Evolutionary conservation across 2,113 vertebrate genomes (phyloP).

Genomic region (Philantomba maxwellii): DNA sequence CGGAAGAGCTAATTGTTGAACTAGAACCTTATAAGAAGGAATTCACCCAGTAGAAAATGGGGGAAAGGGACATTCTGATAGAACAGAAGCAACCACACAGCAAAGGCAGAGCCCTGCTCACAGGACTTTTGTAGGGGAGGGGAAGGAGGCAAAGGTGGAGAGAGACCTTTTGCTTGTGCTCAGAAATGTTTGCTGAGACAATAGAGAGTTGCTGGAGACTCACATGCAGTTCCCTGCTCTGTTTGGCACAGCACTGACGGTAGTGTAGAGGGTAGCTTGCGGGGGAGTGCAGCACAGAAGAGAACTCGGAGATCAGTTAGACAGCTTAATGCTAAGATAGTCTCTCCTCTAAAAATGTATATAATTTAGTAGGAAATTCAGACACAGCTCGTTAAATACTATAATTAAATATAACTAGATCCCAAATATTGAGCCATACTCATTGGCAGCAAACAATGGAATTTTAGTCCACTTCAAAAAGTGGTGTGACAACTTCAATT

Average conservation of each 20-base stretch:
- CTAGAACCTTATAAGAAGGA: neutral
- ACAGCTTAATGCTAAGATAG: neutral
- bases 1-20: neutral
- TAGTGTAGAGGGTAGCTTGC: neutral
- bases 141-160: neutral
- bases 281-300: neutral
- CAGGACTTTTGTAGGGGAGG: neutral
- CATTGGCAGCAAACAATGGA: neutral
- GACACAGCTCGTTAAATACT: neutral
- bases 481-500: neutral
- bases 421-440: neutral
- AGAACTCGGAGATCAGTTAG: neutral
- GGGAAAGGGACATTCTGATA: neutral
- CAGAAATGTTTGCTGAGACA: neutral
- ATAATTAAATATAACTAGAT: neutral
- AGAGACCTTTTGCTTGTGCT: neutral
- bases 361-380: neutral
- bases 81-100: neutral
- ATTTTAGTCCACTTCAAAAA: neutral
- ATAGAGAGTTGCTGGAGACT: neutral
- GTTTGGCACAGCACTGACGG: neutral
- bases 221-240: neutral
- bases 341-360: neutral
- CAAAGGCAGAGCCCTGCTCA: neutral
- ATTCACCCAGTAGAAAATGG: neutral